Percentiles rank a stretch among this genome's conserved stretches.
Evolutionary conservation across 2,797 vertebrate genomes (phyloP).

Genomic region (Dallia pectoralis): DNA sequence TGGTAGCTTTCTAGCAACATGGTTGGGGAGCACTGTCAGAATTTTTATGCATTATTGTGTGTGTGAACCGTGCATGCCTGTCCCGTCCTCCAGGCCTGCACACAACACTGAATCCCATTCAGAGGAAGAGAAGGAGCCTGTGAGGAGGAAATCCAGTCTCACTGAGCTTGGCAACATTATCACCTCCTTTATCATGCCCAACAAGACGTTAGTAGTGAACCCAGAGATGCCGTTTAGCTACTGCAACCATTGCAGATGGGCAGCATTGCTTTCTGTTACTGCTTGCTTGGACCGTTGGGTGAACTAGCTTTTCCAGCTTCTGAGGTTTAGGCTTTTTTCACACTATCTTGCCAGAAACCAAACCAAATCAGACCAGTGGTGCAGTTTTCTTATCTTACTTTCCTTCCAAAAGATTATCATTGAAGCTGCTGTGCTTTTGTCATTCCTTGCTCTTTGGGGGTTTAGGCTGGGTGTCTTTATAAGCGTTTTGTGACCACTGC

Average conservation of each 20-base stretch:
- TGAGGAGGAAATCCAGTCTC: slow-evolving; percentile 76
- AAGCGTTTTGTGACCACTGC: too few relatives aligned
- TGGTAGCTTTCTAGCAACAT: background rate
- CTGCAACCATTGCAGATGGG: background rate
- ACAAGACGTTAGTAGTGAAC: slow-evolving; percentile 72
- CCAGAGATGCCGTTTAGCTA: background rate
- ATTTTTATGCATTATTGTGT: background rate
- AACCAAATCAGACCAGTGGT: background rate
- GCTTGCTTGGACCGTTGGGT: background rate
- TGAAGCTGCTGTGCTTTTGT: too few relatives aligned
- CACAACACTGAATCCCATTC: slow-evolving; percentile 53
- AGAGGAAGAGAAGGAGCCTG: slow-evolving; percentile 62
- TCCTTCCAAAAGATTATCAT: too few relatives aligned
- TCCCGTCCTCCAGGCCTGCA: slow-evolving; percentile 22
- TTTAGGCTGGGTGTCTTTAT: too few relatives aligned
- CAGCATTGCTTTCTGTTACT: slow-evolving; percentile 4
- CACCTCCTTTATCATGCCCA: slow-evolving; percentile 70
- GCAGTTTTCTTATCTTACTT: too few relatives aligned
- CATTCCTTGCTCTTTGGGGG: too few relatives aligned
- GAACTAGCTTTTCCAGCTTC: background rate
- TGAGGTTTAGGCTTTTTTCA: background rate
- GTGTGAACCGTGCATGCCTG: background rate
- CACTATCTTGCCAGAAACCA: background rate
- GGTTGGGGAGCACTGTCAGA: background rate
- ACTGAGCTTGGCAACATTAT: slow-evolving; percentile 79